Evolutionary conservation across 1,140 invertebrate genomes (phyloP), one percentile per base, ranked within the genome.

Genomic region (Sarcophaga bullata): DNA sequence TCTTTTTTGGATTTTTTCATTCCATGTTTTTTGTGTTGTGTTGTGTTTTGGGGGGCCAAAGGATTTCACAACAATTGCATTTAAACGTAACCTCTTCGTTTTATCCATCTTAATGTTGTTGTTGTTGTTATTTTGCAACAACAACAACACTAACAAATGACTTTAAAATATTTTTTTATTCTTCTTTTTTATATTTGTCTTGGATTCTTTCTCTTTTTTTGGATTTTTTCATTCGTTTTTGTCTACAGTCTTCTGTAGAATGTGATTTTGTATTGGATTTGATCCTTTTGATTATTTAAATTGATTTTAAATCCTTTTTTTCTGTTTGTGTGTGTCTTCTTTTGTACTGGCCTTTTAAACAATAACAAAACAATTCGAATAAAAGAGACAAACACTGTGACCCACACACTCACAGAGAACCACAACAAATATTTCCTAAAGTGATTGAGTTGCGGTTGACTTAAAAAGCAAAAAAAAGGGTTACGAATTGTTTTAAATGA

Each of bases 51-150:
- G n/a, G n/a, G 62, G 25, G 25, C 25, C 25, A 37, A 37, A 37
- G 62, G 62, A 72, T 72, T 72, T 72, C 19, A 25, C 62, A 72
- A 72, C 62, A 72, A 72, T 72, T 76, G 73, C 73, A 76, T 76
- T 76, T 49, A 47, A 48, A 76, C 46, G 48, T 76, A 47, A 76
- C 73, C 73, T 76, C 73, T 58, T 58, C 54, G 10, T 13, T 54
- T 54, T 54, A n/a, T 58, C n/a, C 54, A 58, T 58, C 52, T 54
- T 58, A n/a, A n/a, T 58, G 13, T 58, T 58, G 50, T 52, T 58
- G 15, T 58, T 58, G 15, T 37, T 37, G 25, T 2, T 37, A 4
- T 37, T 37, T 58, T 13, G 54, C n/a, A 58, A n/a, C 13, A 37
- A 1, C 25, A 58, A 58, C 54, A 58, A 58, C 54, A 52, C 50